These are phyloP conservation scores for Lacanobia wlatinum DNA, from an alignment of 2,888 invertebrate species.

Conservation along the genomic window DNA sequence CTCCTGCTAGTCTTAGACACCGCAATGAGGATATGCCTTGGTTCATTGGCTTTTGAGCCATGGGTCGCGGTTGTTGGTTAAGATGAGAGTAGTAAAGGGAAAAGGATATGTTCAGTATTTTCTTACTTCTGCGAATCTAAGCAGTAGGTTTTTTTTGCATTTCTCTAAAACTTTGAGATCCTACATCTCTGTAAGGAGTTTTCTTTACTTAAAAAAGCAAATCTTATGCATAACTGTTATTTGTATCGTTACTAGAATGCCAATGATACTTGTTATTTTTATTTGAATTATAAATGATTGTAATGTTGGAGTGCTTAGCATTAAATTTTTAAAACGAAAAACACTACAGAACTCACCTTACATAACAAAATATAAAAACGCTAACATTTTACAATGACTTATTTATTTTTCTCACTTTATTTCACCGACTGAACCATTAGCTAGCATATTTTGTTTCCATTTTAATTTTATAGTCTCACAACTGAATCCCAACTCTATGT, in stretches of 20 bases:
- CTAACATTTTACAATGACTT: conserved; percentile 51
- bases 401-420: conserved; percentile 60
- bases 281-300: too few relatives aligned
- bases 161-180: too few relatives aligned
- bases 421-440: conserved; percentile 57
- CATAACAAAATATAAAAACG: conserved; percentile 36
- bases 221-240: neutral
- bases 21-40: too few relatives aligned
- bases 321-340: too few relatives aligned
- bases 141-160: too few relatives aligned
- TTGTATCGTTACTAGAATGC: neutral
- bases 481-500: conserved; percentile 35
- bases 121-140: too few relatives aligned
- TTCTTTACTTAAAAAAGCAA: neutral
- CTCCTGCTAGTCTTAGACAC: too few relatives aligned
- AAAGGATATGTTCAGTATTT: too few relatives aligned
- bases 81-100: too few relatives aligned
- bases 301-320: too few relatives aligned
- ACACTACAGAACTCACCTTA: neutral
- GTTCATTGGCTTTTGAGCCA: neutral
- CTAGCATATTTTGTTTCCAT: conserved; percentile 63
- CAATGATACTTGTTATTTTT: neutral
- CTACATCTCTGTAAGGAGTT: too few relatives aligned
- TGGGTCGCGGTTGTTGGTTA: neutral
- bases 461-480: conserved; percentile 38